Base-by-base conservation (phyloP, 2,888 invertebrate species). In the Rotaria sp. region DNA sequence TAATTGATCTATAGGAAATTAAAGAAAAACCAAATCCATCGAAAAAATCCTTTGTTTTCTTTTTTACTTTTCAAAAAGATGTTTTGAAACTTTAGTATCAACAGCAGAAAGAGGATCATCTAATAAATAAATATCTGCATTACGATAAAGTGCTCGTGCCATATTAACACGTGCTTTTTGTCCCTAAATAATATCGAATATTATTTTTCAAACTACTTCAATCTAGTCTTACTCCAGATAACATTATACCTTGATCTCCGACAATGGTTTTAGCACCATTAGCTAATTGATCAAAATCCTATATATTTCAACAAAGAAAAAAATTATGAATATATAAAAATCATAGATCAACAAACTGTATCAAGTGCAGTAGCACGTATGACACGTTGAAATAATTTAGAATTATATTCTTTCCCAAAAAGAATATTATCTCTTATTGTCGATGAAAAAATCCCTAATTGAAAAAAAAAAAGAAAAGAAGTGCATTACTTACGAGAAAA, bases 41-140 rank as follows among this genome's bases (percentile, higher is more conserved):
- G 3, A 8, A 41, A 41, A 41, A 41, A 41, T 5, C 8, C 8
- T n/a, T n/a, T n/a, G n/a, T 41, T 8, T 41, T 41, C 8, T 30
- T 5, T 38, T 21, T 88, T 87, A 95, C 90, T 94, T 93, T 84
- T 96, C 95, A 91, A 96, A 96, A 88, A 96, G 92, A 91, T 95
- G 95, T 8, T 95, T 94, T 2, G 96, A 95, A 1, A 96, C 96
- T 90, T 95, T 95, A 0, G 96, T 94, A 92, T 96, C 96, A n/a
- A 96, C 96, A 0, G 96, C 96, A 87, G 95, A 94, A 59, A 96
- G 92, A 3, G 41, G 41, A 41, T 41, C 41, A 41, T 41, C 41
- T 41, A 41, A 41, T 41, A 41, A 41, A 41, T 41, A 41, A 41
- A 41, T 41, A 41, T 41, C 41, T 41, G 41, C 41, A 41, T 41